A percentile compares a stretch with the other conserved stretches of the same genome.
Conservation (phyloP, 1,140 invertebrate species). For the Chlorops oryzae region DNA sequence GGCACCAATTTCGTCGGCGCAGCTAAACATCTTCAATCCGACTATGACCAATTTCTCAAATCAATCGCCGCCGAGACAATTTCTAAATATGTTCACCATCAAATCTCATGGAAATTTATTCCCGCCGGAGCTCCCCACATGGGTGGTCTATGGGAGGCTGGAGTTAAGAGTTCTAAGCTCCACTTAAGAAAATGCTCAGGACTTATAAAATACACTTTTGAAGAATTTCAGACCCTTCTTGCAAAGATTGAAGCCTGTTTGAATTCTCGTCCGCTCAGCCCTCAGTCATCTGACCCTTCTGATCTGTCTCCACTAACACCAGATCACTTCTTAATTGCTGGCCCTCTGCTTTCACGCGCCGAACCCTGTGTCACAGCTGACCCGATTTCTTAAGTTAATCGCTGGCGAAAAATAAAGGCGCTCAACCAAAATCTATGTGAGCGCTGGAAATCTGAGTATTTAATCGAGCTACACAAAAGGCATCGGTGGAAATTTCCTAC, state of each 20-base stretch:
- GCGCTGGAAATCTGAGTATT: constrained; percentile 30
- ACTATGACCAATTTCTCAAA: constrained; percentile 14
- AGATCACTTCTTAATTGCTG: constrained; percentile 28
- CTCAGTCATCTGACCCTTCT: not conserved
- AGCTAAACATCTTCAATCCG: constrained; percentile 6
- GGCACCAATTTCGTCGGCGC: constrained; percentile 38
- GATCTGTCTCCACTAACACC: constrained; percentile 19
- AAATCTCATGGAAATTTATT: constrained; percentile 13
- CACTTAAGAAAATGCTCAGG: constrained; percentile 19
- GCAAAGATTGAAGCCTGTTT: constrained; percentile 25
- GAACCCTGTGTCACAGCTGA: constrained; percentile 20
- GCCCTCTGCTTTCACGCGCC: constrained; percentile 16
- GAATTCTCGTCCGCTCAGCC: constrained; percentile 25
- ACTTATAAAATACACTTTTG: constrained; percentile 19
- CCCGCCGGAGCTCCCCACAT: constrained; percentile 36
- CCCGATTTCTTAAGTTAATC: constrained; percentile 15
- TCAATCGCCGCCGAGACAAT: not conserved
- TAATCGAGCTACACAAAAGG: constrained; percentile 24
- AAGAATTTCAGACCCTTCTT: constrained; percentile 29
- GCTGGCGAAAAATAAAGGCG: constrained; percentile 27
- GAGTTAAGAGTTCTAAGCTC: constrained; percentile 31
- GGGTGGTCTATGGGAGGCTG: constrained; percentile 42
- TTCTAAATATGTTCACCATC: not conserved
- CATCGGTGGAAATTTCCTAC: constrained; percentile 22
- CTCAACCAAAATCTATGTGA: constrained; percentile 31